Conservation (phyloP, 2,113 vertebrate species). For the Ovis canadensis region DNA sequence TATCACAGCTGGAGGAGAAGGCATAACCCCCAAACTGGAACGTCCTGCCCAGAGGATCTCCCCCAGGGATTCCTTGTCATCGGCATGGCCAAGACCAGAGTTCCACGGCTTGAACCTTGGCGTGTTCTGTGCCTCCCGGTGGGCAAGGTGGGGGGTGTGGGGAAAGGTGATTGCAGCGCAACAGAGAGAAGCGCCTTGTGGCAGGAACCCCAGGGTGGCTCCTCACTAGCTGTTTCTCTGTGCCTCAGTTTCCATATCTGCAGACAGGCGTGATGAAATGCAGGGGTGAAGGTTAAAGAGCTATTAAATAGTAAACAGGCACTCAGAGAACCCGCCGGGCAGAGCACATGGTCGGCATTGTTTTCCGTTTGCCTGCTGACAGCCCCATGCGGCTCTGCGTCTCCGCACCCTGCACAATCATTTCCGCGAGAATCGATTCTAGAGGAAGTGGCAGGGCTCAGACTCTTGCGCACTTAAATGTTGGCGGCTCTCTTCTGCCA, state of each 20-base stretch:
- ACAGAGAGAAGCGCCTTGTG: not conserved
- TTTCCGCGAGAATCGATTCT: not conserved
- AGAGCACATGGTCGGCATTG: accelerated
- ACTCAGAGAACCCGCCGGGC: accelerated
- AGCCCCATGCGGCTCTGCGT: accelerated
- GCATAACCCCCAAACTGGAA: not conserved
- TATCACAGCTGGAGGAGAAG: not conserved
- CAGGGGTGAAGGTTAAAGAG: accelerated
- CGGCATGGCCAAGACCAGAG: accelerated
- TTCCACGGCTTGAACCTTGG: accelerated
- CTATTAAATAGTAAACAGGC: accelerated
- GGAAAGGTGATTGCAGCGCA: accelerated
- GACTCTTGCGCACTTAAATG: accelerated
- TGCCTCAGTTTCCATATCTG: not conserved
- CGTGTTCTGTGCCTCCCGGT: accelerated
- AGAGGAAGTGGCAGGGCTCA: not conserved
- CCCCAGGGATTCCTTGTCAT: not conserved
- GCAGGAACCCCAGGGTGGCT: accelerated
- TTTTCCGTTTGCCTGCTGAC: not conserved
- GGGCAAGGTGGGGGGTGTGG: accelerated
- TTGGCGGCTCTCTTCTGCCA: not conserved
- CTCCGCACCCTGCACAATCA: accelerated
- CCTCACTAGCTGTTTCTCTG: accelerated
- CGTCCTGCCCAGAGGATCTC: accelerated
- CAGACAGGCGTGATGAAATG: accelerated